Evolutionary conservation across 2,888 invertebrate species (phyloP), one percentile per base, ranked within the genome.

Genomic region (Drosophila merina): DNA sequence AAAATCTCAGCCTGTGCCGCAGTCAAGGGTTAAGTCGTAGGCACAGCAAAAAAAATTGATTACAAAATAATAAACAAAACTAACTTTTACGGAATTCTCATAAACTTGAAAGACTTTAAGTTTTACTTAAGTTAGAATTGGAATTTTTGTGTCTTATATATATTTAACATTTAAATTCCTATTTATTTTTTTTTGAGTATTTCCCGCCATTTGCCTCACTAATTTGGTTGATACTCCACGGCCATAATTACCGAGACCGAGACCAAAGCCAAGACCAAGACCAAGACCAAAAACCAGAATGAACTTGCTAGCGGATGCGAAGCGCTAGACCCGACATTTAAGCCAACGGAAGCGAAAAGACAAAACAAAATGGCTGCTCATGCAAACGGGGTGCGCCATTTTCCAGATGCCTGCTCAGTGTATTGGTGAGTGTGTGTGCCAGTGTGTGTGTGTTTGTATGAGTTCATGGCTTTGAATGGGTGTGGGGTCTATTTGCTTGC

Each of bases 291-390:
- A n/a, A 40, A 48, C 36, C 68, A 47, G 50, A 66, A 57, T 57
- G 48, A 45, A 49, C 68, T 50, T 20, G 28, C 26, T 70, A 75
- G 68, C 72, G 72, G 82, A 79, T 82, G 85, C 75, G 60, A 25
- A 31, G 71, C 72, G 72, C 70, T 74, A 71, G 36, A 38, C 75
- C 74, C 74, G 79, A 66, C 82, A 85, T 85, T 82, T 79, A 79
- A 82, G 77, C 82, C 82, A 85, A 67, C 82, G 82, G 82, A 82
- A 79, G 82, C 74, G 66, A 72, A 79, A 77, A 82, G 86, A 85
- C 82, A 79, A 82, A 82, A 82, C 79, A 82, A 82, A 82, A 82
- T 82, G 82, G 82, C 79, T 79, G 82, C 82, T 77, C 82, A 66
- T 79, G 74, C 79, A 72, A 74, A 76, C 62, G 75, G 82, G 77